Conservation (phyloP, 2,113 vertebrate genomes). For the Machaerirhynchus nigripectus region DNA sequence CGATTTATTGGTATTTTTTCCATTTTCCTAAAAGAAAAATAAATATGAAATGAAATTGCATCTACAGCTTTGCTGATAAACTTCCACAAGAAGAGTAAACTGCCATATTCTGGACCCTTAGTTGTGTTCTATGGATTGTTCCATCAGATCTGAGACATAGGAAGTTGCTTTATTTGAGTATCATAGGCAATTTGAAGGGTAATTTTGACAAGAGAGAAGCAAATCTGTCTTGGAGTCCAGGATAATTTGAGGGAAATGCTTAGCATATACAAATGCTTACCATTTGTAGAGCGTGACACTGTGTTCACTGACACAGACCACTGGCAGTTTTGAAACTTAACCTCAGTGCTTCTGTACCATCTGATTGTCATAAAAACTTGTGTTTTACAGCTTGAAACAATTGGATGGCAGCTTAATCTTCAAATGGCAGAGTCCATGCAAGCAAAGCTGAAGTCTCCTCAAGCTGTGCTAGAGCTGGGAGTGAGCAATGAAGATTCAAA, state of each 20-base stretch:
- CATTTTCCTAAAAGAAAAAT: not conserved
- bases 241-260: not conserved
- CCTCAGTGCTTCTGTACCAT: not conserved
- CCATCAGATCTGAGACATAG: not conserved
- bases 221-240: not conserved
- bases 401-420: constrained; percentile 95
- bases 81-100: not conserved
- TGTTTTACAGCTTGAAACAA: constrained; percentile 85
- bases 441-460: constrained; percentile 87
- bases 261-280: not conserved
- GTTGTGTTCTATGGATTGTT: not conserved
- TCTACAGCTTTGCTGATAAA: not conserved
- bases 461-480: constrained; percentile 87
- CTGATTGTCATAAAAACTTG: constrained; percentile 36
- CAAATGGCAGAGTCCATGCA: constrained; percentile 90
- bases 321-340: not conserved
- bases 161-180: not conserved
- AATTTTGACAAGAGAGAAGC: not conserved
- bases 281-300: not conserved
- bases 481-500: constrained; percentile 84
- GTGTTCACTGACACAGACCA: not conserved
- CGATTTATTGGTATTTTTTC: not conserved
- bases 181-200: not conserved
- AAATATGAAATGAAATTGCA: not conserved
- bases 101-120: not conserved